A percentile compares a stretch with the other conserved stretches of the same genome.
phyloP scores from a whole-genome alignment of 2,888 invertebrate species.

The Apocheima hispidaria region DNA sequence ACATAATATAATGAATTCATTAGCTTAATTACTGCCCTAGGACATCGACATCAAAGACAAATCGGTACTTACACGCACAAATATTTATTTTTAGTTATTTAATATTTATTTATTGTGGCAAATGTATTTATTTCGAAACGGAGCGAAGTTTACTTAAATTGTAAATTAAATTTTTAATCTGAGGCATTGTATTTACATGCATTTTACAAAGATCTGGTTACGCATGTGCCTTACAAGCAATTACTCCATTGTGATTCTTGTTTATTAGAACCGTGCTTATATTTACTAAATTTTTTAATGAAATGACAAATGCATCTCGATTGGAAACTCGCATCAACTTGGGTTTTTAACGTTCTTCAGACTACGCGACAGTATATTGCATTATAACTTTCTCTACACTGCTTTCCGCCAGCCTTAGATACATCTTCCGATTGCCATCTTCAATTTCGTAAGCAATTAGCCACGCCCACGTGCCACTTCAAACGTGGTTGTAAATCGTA shows the following conservation, averaged over 20 bases:
- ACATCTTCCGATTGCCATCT: too few species aligned
- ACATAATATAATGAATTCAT: conserved; percentile 23
- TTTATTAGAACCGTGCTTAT: conserved; percentile 7
- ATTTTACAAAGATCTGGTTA: conserved; percentile 54
- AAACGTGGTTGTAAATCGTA: too few species aligned
- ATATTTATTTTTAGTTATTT: conserved; percentile 66
- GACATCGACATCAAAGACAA: conserved; percentile 45
- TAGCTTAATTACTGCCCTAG: conserved; percentile 38
- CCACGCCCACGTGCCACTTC: too few species aligned
- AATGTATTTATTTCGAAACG: conserved; percentile 65
- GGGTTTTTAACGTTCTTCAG: conserved; percentile 50
- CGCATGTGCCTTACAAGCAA: conserved; percentile 42
- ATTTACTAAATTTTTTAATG: conserved; percentile 40
- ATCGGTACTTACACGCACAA: conserved; percentile 83
- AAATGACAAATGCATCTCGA: conserved; percentile 59
- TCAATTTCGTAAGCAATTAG: too few species aligned
- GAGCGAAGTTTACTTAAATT: conserved; percentile 80
- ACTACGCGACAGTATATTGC: background rate
- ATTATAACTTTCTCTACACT: background rate
- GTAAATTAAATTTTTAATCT: conserved; percentile 49
- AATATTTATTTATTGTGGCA: conserved; percentile 69
- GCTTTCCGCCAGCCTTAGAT: background rate
- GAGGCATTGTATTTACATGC: conserved; percentile 45
- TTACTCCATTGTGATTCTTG: conserved; percentile 5
- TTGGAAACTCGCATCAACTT: conserved; percentile 67